Percentiles rank a stretch among this genome's conserved stretches.
phyloP scores from a whole-genome alignment of 2,113 vertebrate genomes.

The Platanista minor region DNA sequence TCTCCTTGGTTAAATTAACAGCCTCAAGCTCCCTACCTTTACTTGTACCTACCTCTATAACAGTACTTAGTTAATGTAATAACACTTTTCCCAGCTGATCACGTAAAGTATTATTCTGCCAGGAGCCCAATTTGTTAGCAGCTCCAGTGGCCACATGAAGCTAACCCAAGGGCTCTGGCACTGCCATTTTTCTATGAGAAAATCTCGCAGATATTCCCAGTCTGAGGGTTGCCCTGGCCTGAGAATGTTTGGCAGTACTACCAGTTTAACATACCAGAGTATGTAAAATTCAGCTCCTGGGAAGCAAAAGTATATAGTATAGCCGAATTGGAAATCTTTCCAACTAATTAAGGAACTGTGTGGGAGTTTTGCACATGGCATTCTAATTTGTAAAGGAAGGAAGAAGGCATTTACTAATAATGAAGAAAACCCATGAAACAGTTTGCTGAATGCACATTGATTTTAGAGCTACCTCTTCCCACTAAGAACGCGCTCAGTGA shows the following conservation, averaged over 20 bases:
- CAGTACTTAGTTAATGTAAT: not conserved
- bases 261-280: not conserved
- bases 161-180: not conserved
- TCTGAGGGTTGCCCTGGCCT: not conserved
- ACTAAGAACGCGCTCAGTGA: not conserved
- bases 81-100: not conserved
- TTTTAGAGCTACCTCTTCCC: not conserved
- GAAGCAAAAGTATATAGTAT: not conserved
- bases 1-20: not conserved
- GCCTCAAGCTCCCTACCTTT: not conserved
- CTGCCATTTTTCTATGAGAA: not conserved
- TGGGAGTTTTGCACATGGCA: not conserved
- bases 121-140: not conserved
- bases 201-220: not conserved
- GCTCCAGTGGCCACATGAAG: not conserved
- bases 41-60: not conserved
- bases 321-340: not conserved
- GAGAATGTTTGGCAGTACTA: not conserved
- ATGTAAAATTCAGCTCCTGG: not conserved
- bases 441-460: not conserved
- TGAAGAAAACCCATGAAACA: constrained; percentile 9
- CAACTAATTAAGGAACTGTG: constrained; percentile 18
- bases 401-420: not conserved
- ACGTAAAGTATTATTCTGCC: not conserved
- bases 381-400: not conserved